These are phyloP conservation scores for Apodemus speciosus DNA, from an alignment of 2,113 vertebrate species.

Conservation along the genomic window DNA sequence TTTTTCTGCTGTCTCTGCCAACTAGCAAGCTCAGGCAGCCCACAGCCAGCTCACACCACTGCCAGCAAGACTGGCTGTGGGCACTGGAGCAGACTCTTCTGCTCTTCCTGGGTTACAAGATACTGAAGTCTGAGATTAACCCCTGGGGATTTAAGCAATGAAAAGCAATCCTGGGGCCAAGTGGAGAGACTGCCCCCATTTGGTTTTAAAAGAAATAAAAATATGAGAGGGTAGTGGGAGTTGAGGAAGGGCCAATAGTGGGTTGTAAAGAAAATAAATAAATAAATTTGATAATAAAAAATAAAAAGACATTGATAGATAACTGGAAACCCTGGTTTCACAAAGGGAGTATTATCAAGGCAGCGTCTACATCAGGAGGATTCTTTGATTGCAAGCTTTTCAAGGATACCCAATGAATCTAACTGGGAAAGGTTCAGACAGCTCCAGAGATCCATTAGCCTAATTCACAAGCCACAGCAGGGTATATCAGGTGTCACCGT, in stretches of 20 bases:
- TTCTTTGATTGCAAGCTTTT: conserved; percentile 26
- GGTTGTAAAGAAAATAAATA: too few relatives aligned
- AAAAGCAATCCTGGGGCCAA: background rate
- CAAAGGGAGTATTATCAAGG: conserved; percentile 27
- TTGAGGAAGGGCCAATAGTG: background rate
- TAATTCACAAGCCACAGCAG: conserved; percentile 71
- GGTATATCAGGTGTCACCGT: conserved; percentile 55
- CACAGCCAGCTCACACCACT: background rate
- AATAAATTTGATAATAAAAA: too few relatives aligned
- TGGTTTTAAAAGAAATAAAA: background rate
- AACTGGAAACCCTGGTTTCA: conserved; percentile 21
- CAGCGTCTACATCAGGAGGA: background rate
- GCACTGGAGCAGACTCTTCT: background rate
- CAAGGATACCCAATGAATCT: background rate
- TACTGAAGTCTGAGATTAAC: background rate
- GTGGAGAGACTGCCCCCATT: too few relatives aligned
- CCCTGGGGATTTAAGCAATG: background rate
- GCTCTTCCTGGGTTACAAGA: background rate
- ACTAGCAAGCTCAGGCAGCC: background rate
- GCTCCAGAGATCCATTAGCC: conserved; percentile 60
- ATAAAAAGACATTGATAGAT: background rate
- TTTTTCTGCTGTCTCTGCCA: background rate
- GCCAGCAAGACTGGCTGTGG: background rate
- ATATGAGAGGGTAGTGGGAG: background rate
- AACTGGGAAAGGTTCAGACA: conserved; percentile 56